Conservation (phyloP, 2,113 vertebrate species). For the Zosterops borbonicus region DNA sequence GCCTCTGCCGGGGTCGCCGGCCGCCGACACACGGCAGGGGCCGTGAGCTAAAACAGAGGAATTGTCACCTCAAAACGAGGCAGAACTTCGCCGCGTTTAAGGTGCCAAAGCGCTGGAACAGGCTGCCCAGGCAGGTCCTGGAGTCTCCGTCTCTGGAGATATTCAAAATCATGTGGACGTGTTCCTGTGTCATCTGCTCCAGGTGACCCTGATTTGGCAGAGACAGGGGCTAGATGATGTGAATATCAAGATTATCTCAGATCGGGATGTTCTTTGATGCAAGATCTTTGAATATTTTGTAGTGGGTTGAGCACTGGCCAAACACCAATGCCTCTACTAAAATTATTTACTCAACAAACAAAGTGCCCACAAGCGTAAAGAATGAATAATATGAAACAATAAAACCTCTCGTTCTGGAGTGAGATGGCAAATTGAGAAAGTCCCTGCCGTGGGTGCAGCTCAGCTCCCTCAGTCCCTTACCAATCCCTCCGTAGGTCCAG, state of each 20-base stretch:
- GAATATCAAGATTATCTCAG: neutral
- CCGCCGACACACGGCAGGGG: rapidly evolving
- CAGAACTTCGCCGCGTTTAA: neutral
- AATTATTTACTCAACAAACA: too few species aligned
- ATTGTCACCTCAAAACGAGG: neutral
- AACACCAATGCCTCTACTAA: too few species aligned
- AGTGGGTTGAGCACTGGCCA: too few species aligned
- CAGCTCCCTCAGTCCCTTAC: too few species aligned
- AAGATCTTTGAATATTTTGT: neutral
- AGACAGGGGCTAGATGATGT: neutral
- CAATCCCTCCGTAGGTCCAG: too few species aligned
- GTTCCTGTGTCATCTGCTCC: neutral
- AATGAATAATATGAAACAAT: too few species aligned
- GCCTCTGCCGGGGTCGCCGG: rapidly evolving
- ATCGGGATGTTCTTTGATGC: neutral
- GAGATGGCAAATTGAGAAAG: too few species aligned
- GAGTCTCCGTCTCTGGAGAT: too few species aligned
- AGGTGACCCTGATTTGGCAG: neutral
- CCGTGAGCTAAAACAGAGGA: rapidly evolving
- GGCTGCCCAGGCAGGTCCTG: neutral
- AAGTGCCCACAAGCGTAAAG: too few species aligned
- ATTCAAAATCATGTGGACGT: neutral
- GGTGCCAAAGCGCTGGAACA: too few species aligned
- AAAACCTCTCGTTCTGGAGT: too few species aligned
- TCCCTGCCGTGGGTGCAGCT: too few species aligned